Conservation (phyloP, 2,888 invertebrate species). For the Drosophila demipolita region DNA sequence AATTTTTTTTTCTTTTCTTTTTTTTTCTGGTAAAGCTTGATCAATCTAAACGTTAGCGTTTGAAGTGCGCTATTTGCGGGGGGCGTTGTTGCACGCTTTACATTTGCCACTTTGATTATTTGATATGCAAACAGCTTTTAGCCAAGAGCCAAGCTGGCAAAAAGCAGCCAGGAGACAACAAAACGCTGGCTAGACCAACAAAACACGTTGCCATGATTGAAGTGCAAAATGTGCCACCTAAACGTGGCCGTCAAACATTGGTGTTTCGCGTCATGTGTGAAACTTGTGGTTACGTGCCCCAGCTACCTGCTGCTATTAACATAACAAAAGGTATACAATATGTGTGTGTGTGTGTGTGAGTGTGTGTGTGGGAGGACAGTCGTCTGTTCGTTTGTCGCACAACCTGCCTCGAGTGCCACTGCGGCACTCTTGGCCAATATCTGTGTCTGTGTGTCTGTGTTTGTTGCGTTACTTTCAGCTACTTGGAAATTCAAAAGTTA, state of each 20-base stretch:
- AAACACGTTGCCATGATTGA: constrained; percentile 47
- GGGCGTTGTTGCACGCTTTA: constrained; percentile 52
- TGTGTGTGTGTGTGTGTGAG: constrained; percentile 16
- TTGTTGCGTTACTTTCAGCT: constrained; percentile 31
- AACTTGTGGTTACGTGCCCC: constrained; percentile 74
- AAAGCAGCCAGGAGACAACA: constrained; percentile 14
- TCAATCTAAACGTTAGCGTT: constrained; percentile 62
- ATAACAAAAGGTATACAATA: constrained; percentile 66
- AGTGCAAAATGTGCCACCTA: constrained; percentile 66
- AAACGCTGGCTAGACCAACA: constrained; percentile 10
- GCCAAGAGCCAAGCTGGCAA: constrained; percentile 21
- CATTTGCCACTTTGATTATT: constrained; percentile 73
- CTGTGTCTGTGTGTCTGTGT: too few relatives aligned
- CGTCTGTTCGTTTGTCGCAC: constrained; percentile 46
- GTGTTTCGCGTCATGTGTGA: constrained; percentile 62
- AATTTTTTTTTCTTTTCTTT: constrained; percentile 10
- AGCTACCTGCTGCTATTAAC: constrained; percentile 63
- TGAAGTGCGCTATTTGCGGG: constrained; percentile 60
- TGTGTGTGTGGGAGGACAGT: constrained; percentile 34
- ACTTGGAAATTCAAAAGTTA: constrained; percentile 79
- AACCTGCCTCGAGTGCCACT: constrained; percentile 60
- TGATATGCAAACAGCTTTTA: constrained; percentile 76
- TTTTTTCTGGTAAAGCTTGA: constrained; percentile 36
- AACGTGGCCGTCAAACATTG: constrained; percentile 43
- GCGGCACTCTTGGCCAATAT: constrained; percentile 39